Base-by-base conservation (phyloP, 2,113 vertebrate genomes). In the Clarias gariepinus region DNA sequence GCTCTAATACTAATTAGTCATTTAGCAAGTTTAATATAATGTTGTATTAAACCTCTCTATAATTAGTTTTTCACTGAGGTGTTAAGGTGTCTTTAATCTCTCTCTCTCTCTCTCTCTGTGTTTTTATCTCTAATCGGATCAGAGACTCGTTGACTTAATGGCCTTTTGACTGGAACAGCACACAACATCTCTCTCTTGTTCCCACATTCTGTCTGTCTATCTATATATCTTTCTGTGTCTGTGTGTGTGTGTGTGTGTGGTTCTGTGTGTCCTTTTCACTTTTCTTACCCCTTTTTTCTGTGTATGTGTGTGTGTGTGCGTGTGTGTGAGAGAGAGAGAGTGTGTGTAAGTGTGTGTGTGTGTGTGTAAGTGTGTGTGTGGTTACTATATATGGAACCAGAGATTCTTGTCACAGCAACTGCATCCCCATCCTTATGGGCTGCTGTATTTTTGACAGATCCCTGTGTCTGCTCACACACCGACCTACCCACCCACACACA, bases 371-470 rank as follows among this genome's bases (percentile, higher is more conserved):
- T 47, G 36, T 23, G 71, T 47, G 71, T 23, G 36, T 47, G 71
- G 69, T 41, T 63, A 33, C 87, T 88, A 82, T 82, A 85, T 82
- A 58, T 66, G 79, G 87, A 85, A 77, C 58, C 52, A 76, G 41
- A 76, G 52, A 68, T 83, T 88, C 84, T 21, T 71, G 82, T 81
- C 85, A 81, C 47, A n/a, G 68, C 77, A 87, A 81, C 4, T 30
- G 66, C 68, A 33, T 41, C 8, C 58, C 13, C 81, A 23, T 1
- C 77, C 81, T 33, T 36, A 52, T 71, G 6, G 30, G 30, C 16
- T 71, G 30, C 68, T 30, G 36, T 71, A 71, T 71, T 71, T 69
- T 28, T 18, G 66, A 69, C 66, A 69, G 66, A 16, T 33, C 68
- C 9, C 6, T 71, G 68, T 69, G 30, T 71, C 68, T 33, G 28